Evolutionary conservation across 2,797 vertebrate species (phyloP).

Genomic region (Parambassis ranga): DNA sequence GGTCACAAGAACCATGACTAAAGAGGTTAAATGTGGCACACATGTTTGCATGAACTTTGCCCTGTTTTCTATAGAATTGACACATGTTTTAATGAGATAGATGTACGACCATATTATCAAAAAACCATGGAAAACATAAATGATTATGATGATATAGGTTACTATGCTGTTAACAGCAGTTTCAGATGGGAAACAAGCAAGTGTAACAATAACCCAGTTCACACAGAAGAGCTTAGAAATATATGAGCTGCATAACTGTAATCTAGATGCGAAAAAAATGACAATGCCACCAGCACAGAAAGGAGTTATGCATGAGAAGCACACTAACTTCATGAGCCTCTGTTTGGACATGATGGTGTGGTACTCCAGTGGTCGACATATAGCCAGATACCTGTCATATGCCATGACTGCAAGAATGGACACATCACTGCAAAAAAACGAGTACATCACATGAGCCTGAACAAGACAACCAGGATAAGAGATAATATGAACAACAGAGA

Average conservation of each 20-base stretch:
- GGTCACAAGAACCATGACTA: not conserved
- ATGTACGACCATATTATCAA: constrained; percentile 51
- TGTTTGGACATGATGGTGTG: constrained; percentile 47
- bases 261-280: constrained; percentile 6
- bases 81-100: constrained; percentile 38
- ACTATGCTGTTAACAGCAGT: not conserved
- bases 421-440: constrained; percentile 27
- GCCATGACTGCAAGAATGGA: constrained; percentile 48
- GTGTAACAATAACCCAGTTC: constrained; percentile 42
- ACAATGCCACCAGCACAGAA: constrained; percentile 13
- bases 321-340: not conserved
- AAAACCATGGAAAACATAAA: not conserved
- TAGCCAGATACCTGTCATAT: constrained; percentile 58
- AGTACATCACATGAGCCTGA: constrained; percentile 42
- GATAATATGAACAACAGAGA: constrained; percentile 42
- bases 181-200: constrained; percentile 35
- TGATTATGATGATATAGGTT: constrained; percentile 11
- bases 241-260: constrained; percentile 27
- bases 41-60: constrained; percentile 61
- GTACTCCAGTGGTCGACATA: constrained; percentile 45
- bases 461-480: constrained; percentile 50
- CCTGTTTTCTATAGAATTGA: constrained; percentile 35
- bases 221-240: constrained; percentile 31
- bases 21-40: constrained; percentile 49
- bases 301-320: constrained; percentile 18